Base-by-base conservation (phyloP, 2,888 invertebrate genomes). In the Amiota communis region DNA sequence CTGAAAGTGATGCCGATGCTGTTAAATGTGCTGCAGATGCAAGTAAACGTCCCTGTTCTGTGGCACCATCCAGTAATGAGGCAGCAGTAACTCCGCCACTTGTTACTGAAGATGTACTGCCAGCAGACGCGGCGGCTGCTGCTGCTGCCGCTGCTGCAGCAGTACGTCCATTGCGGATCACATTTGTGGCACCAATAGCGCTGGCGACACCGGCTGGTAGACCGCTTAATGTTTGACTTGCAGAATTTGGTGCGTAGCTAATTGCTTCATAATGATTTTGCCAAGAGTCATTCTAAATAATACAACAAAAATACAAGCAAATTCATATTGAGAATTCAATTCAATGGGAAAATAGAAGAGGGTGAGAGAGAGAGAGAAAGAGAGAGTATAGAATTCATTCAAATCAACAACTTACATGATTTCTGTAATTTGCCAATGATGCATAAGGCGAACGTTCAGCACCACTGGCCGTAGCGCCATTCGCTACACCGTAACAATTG, bases 1-100 rank as follows among this genome's bases (percentile, higher is more conserved):
- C 93, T 84, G 93, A 91, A 78, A 95, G 91, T 78, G 93, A 93
- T 75, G 94, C 93, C 74, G 94, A 92, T 63, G 95, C 94, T 75
- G 93, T 92, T 68, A 93, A 90, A 84, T 92, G 92, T 64, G 85
- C 77, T 70, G 91, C 89, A 17, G 80, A 77, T 57, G 79, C 74
- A 70, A 81, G 79, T n/a, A 78, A 80, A 64, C 84, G 77, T 15
- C 76, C 72, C 12, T 81, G 71, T 75, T 83, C 83, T 46, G 77
- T 49, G 46, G 53, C 51, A 11, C 59, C 75, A 48, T 68, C 51
- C 17, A 10, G 70, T 61, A 53, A 15, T 71, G 36, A 36, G 36
- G 36, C 36, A 6, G 63, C 12, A 11, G 63, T 36, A 10, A 10
- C 23, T 36, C 20, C 20, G 59, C 72, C 76, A 63, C 81, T 81